Evolutionary conservation across 1,140 invertebrate species (phyloP), one percentile per base, ranked within the genome.

Genomic region (Muscidifurax raptorellus): DNA sequence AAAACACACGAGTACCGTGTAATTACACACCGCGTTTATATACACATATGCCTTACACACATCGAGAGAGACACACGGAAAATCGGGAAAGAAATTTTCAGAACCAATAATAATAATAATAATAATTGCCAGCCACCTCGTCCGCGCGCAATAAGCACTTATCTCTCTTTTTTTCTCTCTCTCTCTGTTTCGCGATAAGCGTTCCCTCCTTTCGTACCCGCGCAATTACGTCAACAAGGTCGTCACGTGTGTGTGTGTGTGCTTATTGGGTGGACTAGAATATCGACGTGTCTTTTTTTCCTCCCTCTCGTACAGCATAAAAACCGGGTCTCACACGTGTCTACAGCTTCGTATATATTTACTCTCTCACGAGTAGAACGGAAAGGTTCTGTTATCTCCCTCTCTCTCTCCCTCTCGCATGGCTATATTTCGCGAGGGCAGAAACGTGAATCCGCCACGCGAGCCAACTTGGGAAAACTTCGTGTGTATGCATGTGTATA

Each of bases 401-500:
- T 59, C 44, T 47, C 44, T 47, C 44, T n/a, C 52, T 18, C 52
- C 6, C 52, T 5, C 52, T 59, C 52, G 28, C n/a, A n/a, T 32
- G 28, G 28, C 66, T 84, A 71, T 84, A 59, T 84, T 80, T 84
- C 83, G 28, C 27, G 1, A 30, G 36, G 40, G 36, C 83, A 78
- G 75, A 66, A 72, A 83, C 80, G 80, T 40, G n/a, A 32, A 25
- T 22, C 66, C 75, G 28, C 81, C 85, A 74, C 85, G 85, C 80
- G 85, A 80, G 6, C 82, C 52, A 85, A 75, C 83, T 80, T 85
- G 72, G 78, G 78, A 86, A 86, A 86, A 82, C 85, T 86, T 82
- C 27, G 72, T 59, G 6, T n/a, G 52, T 59, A n/a, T 59, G 52
- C 9, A n/a, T 59, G 6, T 2, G 72, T 40, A n/a, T 22, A 10